Percentiles rank a stretch among this genome's conserved stretches.
These are phyloP conservation scores for Cantharis nigra DNA, from an alignment of 2,888 invertebrate genomes.

Conservation along the genomic window DNA sequence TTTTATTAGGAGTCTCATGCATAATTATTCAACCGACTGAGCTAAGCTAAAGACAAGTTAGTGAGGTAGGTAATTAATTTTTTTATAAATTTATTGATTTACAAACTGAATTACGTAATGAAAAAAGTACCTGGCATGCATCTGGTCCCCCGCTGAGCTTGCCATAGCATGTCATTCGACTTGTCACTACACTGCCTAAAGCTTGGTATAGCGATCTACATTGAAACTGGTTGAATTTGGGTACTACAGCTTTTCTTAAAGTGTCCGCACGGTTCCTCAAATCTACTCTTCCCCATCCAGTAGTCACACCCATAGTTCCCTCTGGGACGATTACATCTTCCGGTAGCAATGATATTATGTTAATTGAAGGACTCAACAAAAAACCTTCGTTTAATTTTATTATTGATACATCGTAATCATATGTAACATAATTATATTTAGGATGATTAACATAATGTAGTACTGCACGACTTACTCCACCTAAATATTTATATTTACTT, in stretches of 20 bases:
- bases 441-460: neutral
- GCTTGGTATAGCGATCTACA: neutral
- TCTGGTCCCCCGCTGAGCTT: neutral
- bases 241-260: neutral
- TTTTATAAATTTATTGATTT: too few relatives aligned
- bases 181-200: neutral
- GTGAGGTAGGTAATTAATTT: too few relatives aligned
- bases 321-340: neutral
- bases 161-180: constrained; percentile 6
- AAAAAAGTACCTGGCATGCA: constrained; percentile 5
- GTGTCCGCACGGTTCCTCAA: neutral
- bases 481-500: neutral
- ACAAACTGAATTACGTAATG: too few relatives aligned
- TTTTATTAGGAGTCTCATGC: too few relatives aligned
- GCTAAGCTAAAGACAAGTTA: too few relatives aligned
- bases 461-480: neutral
- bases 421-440: neutral
- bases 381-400: neutral
- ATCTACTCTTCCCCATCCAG: neutral
- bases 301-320: neutral
- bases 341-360: neutral
- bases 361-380: neutral
- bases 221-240: neutral
- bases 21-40: too few relatives aligned
- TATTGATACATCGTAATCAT: neutral